These are phyloP conservation scores for Sternotherus odoratus DNA, from an alignment of 2,797 vertebrate genomes.

Conservation along the genomic window DNA sequence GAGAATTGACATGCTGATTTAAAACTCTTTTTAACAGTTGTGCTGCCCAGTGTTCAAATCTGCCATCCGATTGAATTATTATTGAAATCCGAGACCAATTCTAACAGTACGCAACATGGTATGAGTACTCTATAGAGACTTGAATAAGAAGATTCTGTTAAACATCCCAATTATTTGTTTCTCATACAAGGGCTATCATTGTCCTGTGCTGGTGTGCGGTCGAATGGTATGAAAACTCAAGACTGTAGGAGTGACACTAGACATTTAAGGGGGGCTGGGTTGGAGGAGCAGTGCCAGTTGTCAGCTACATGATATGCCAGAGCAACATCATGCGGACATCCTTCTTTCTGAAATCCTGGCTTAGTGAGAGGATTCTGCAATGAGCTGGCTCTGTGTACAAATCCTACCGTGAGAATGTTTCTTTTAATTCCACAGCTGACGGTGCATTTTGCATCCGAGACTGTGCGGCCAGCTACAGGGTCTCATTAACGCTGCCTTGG, in stretches of 20 bases:
- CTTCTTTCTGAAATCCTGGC: constrained; percentile 31
- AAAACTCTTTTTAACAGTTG: not conserved
- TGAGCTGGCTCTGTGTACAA: not conserved
- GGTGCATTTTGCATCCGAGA: constrained; percentile 28
- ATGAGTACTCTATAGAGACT: not conserved
- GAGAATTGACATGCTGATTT: not conserved
- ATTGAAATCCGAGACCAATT: fast-evolving
- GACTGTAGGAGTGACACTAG: not conserved
- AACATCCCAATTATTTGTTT: not conserved
- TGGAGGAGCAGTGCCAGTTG: not conserved
- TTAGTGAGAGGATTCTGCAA: constrained; percentile 23
- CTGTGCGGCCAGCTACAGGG: constrained; percentile 19
- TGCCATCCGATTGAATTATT: fast-evolving
- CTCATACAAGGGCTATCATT: not conserved
- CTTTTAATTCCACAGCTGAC: not conserved
- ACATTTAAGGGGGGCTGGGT: not conserved
- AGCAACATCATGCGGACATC: not conserved
- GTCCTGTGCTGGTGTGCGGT: not conserved
- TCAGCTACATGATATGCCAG: not conserved
- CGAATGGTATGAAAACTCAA: not conserved
- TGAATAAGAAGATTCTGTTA: not conserved
- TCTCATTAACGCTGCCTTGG: not conserved
- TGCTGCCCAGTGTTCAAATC: not conserved
- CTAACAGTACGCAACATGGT: not conserved
- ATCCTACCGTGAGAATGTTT: not conserved